Percentiles rank a stretch among this genome's conserved stretches.
phyloP scores from a whole-genome alignment of 2,888 invertebrate species.

The Sipha maydis region DNA sequence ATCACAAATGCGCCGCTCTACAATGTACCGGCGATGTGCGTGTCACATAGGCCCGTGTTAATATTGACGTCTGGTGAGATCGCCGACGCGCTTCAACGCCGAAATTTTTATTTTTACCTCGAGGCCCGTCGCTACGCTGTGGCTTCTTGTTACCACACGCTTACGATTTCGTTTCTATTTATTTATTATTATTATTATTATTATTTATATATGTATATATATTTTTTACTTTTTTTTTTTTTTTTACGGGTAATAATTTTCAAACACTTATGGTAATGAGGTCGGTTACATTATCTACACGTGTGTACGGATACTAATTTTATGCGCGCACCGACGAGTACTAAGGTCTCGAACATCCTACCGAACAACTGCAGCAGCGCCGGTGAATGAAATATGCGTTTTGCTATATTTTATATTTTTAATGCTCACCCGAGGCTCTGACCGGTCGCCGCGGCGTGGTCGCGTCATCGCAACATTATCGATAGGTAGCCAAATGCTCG shows the following conservation, averaged over 20 bases:
- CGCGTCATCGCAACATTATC: slow-evolving; percentile 11
- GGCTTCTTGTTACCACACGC: no score
- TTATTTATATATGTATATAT: no score
- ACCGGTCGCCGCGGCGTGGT: slow-evolving; percentile 19
- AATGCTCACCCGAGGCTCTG: slow-evolving; percentile 9
- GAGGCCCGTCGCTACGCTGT: neutral
- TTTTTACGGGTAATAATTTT: slow-evolving; percentile 8
- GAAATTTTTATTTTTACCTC: neutral
- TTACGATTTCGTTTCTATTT: no score
- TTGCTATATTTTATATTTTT: neutral
- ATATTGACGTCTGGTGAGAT: neutral
- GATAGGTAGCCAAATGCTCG: slow-evolving; percentile 24
- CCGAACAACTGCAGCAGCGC: neutral
- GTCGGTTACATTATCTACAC: no score
- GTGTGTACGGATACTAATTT: neutral
- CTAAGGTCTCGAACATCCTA: neutral
- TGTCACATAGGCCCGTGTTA: neutral
- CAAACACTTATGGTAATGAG: neutral
- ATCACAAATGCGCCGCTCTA: neutral
- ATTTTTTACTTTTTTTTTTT: neutral
- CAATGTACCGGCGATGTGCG: no score
- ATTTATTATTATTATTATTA: no score
- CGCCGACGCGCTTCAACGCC: neutral
- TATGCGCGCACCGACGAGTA: no score
- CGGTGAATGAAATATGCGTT: slow-evolving; percentile 29